Conservation (phyloP, 2,888 invertebrate species). For the Pachliopta kotzebuea region DNA sequence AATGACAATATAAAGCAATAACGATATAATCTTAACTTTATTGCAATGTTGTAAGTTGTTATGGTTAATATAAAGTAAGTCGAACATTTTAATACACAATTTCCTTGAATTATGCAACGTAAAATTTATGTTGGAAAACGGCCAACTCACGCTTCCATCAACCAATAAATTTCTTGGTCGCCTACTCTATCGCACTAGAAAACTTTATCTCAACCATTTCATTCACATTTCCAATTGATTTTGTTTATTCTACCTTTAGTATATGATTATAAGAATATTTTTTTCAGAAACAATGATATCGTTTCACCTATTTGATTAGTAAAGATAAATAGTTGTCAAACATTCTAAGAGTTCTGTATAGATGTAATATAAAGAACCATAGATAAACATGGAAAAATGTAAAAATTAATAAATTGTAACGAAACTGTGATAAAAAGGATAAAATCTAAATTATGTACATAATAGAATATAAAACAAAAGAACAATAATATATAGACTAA, state of each 20-base stretch:
- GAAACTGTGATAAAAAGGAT: too few relatives aligned
- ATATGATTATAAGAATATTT: neutral
- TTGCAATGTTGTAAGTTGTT: neutral
- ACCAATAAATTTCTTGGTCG: slow-evolving; percentile 20
- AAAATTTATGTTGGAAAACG: slow-evolving; percentile 18
- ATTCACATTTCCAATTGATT: neutral
- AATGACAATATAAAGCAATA: too few relatives aligned
- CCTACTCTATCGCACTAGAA: slow-evolving; percentile 2
- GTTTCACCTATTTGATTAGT: too few relatives aligned
- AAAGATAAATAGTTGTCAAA: too few relatives aligned
- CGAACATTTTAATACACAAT: slow-evolving; percentile 7
- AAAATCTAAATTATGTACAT: too few relatives aligned
- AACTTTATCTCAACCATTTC: slow-evolving; percentile 9
- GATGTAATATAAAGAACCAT: too few relatives aligned
- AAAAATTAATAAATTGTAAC: too few relatives aligned
- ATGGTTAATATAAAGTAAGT: neutral
- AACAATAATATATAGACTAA: too few relatives aligned
- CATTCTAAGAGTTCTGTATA: too few relatives aligned
- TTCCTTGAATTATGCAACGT: slow-evolving; percentile 4
- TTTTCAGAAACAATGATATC: neutral
- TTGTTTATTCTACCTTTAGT: too few relatives aligned
- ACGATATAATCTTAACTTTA: neutral
- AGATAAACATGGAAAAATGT: too few relatives aligned
- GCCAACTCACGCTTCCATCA: slow-evolving; percentile 16
- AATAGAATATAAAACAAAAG: too few relatives aligned